Evolutionary conservation across 2,113 vertebrate species (phyloP).

Genomic region (Neopipo cinnamomea): DNA sequence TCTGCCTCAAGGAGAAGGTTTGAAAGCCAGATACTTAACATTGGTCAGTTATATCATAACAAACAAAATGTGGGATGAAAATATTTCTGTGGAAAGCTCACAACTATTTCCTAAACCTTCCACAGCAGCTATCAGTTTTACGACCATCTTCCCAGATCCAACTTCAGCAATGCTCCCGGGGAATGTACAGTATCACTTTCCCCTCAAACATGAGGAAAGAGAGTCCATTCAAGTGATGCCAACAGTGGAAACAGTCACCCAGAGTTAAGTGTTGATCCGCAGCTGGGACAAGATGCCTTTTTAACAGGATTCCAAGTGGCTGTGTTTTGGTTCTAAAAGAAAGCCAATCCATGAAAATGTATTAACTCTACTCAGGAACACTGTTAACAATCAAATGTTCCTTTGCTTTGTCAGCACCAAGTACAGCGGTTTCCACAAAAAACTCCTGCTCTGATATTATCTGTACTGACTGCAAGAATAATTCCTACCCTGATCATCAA

Average conservation of each 20-base stretch:
- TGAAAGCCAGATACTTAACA: not conserved
- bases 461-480: not conserved
- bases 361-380: not conserved
- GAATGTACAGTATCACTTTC: not conserved
- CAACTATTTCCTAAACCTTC: not conserved
- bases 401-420: not conserved
- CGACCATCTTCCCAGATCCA: not conserved
- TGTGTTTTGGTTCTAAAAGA: not conserved
- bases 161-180: not conserved
- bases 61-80: not conserved
- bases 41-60: not conserved
- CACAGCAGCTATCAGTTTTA: not conserved
- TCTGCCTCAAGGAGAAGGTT: not conserved
- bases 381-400: not conserved
- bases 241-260: not conserved
- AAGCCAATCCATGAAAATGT: not conserved
- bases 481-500: fast-evolving
- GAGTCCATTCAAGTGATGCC: not conserved
- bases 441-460: not conserved
- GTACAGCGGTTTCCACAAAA: not conserved
- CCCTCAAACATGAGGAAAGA: not conserved
- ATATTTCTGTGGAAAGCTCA: not conserved
- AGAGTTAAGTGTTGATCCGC: not conserved
- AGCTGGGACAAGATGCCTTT: not conserved
- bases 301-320: not conserved